A percentile compares a stretch with the other conserved stretches of the same genome.
Conservation (phyloP, 2,888 invertebrate species). For the Siphlonurus alternatus region DNA sequence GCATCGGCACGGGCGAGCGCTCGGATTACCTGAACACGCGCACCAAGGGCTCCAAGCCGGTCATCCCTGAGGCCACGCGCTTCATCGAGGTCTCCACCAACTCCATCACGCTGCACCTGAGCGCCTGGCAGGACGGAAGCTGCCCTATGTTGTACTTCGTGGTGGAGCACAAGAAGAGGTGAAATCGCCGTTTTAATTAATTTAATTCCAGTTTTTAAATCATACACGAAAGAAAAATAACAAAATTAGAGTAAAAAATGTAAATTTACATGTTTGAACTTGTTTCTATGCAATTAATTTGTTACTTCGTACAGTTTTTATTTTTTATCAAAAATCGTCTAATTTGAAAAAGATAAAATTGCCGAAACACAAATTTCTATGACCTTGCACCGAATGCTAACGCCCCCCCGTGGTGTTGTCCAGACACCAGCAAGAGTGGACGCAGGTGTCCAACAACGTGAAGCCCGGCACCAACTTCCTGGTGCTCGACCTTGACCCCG, state of each 20-base stretch:
- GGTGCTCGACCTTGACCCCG: conserved; percentile 79
- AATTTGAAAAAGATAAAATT: not conserved
- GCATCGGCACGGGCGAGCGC: conserved; percentile 81
- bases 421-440: conserved; percentile 78
- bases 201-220: too few species aligned
- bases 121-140: conserved; percentile 87
- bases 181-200: conserved; percentile 23
- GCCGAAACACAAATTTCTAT: not conserved
- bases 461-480: conserved; percentile 83
- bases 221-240: too few species aligned
- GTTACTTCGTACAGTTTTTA: not conserved
- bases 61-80: conserved; percentile 74
- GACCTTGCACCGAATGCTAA: too few species aligned
- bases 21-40: conserved; percentile 78
- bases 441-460: conserved; percentile 83
- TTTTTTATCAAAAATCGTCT: not conserved
- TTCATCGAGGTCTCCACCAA: conserved; percentile 89
- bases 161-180: conserved; percentile 88
- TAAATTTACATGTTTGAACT: too few species aligned
- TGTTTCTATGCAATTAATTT: not conserved
- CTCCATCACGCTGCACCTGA: conserved; percentile 78
- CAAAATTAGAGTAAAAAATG: too few species aligned
- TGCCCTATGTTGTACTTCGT: conserved; percentile 93
- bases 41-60: conserved; percentile 86
- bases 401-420: too few species aligned